Conservation (phyloP, 2,888 invertebrate genomes). For the Euzetes globulus region DNA sequence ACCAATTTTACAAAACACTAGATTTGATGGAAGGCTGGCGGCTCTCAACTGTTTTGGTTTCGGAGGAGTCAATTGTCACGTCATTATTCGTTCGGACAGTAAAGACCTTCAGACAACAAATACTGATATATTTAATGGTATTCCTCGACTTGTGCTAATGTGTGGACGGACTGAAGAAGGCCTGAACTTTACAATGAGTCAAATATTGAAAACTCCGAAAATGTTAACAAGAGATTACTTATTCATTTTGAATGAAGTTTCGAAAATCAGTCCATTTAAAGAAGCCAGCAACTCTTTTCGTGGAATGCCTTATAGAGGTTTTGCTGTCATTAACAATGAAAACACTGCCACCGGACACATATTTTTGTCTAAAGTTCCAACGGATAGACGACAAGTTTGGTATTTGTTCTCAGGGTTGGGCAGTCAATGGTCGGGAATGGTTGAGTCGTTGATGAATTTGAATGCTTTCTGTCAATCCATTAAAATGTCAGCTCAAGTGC, state of each 20-base stretch:
- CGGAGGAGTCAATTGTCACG: too few species aligned
- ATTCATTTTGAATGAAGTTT: constrained; percentile 66
- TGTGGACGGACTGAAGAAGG: constrained; percentile 79
- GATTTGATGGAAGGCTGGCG: constrained; percentile 45
- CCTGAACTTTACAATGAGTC: not conserved
- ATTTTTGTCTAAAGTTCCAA: too few species aligned
- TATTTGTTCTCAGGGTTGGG: constrained; percentile 44
- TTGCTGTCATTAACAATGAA: too few species aligned
- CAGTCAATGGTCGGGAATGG: constrained; percentile 54
- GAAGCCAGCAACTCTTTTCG: not conserved
- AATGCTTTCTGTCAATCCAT: constrained; percentile 50
- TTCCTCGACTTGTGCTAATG: constrained; percentile 62
- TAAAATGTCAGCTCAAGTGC: constrained; percentile 45
- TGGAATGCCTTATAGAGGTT: constrained; percentile 42
- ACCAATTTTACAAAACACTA: constrained; percentile 70
- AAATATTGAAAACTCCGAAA: not conserved
- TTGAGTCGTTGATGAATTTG: constrained; percentile 49
- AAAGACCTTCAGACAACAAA: too few species aligned
- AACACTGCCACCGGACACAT: too few species aligned
- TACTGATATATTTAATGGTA: not conserved
- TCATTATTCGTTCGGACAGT: too few species aligned
- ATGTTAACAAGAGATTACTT: constrained; percentile 45
- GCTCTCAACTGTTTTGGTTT: too few species aligned
- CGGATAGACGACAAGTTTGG: not conserved
- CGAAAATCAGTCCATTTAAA: constrained; percentile 48